A percentile compares a stretch with the other conserved stretches of the same genome.
Evolutionary conservation across 2,888 invertebrate genomes (phyloP).

Genomic region (Prenolepis imparis): DNA sequence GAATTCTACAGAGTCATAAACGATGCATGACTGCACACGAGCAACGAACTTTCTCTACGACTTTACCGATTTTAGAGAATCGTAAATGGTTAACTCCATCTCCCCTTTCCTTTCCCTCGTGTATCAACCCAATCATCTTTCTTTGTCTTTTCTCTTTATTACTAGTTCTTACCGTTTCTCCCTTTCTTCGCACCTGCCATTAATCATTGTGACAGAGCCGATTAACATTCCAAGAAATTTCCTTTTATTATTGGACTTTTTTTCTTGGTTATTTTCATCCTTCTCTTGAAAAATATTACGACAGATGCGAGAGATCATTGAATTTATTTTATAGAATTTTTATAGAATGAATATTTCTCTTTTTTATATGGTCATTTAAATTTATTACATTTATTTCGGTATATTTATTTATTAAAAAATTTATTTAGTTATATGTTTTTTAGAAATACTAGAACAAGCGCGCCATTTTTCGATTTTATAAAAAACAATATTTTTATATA

Average conservation of each 20-base stretch:
- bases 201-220: not conserved
- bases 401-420: not conserved
- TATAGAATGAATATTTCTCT: not conserved
- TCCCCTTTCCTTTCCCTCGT: no score
- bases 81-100: not conserved
- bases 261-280: not conserved
- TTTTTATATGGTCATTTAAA: not conserved
- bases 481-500: no score
- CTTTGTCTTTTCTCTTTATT: not conserved
- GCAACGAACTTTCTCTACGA: not conserved
- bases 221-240: not conserved
- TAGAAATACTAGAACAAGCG: no score
- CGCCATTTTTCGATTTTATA: no score
- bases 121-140: not conserved
- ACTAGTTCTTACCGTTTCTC: not conserved
- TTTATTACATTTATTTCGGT: not conserved
- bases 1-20: conserved; percentile 29
- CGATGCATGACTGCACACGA: conserved; percentile 26
- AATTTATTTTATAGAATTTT: conserved; percentile 5
- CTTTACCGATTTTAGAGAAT: conserved; percentile 21
- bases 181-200: not conserved
- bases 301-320: not conserved
- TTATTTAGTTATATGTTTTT: not conserved
- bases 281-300: not conserved
- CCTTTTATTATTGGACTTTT: not conserved